Percentiles rank a stretch among this genome's conserved stretches.
Conservation (phyloP, 1,140 invertebrate genomes). For the Kradibia gibbosae region DNA sequence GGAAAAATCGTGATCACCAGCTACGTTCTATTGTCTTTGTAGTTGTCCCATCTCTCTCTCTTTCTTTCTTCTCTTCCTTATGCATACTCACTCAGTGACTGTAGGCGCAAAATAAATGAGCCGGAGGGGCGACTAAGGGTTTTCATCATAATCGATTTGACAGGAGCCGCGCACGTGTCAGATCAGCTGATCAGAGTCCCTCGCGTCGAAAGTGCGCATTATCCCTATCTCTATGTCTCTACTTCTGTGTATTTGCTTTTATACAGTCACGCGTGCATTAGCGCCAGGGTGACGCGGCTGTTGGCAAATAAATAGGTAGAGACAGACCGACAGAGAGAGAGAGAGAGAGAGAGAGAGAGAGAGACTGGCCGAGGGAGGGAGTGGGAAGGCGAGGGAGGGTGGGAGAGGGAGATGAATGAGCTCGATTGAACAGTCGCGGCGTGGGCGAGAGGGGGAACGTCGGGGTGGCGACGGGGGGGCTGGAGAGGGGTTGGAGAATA, state of each 20-base stretch:
- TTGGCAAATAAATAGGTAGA: too few species aligned
- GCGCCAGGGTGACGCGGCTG: too few species aligned
- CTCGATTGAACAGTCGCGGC: too few species aligned
- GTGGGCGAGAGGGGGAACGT: too few species aligned
- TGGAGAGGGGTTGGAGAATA: too few species aligned
- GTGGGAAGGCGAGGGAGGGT: too few species aligned
- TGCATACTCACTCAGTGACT: not conserved
- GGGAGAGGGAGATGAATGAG: too few species aligned
- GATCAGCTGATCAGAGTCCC: slow-evolving; percentile 42
- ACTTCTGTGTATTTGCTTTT: not conserved
- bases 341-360: too few species aligned
- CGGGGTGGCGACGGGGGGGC: too few species aligned
- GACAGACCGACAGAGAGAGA: not conserved
- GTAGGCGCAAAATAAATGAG: not conserved
- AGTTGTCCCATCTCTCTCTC: not conserved
- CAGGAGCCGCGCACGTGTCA: slow-evolving; percentile 46
- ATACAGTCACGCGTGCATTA: not conserved
- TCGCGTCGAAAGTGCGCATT: not conserved
- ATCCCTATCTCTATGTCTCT: not conserved
- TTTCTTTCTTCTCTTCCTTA: not conserved
- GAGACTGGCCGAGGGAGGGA: too few species aligned
- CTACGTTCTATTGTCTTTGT: not conserved
- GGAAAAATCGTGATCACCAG: not conserved
- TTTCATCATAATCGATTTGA: slow-evolving; percentile 45
- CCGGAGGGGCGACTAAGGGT: not conserved